Conservation (phyloP, 2,888 invertebrate genomes). For the Hirtodrosophila duncani region DNA sequence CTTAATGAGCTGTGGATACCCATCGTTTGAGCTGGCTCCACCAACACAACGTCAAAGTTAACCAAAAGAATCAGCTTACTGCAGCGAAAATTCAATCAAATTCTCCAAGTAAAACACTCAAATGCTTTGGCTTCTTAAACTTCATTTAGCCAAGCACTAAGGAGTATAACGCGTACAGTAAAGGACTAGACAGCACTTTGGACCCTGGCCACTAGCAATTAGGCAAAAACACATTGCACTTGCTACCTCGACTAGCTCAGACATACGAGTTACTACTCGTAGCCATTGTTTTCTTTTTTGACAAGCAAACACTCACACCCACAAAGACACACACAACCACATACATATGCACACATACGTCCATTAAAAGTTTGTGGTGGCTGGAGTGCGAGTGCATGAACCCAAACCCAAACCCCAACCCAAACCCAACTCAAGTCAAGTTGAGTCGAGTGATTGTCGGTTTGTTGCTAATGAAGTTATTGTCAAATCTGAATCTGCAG, state of each 20-base stretch:
- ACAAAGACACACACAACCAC: conserved; percentile 22
- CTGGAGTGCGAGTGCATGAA: conserved; percentile 1
- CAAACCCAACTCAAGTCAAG: conserved; percentile 3
- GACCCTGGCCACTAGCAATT: conserved; percentile 43
- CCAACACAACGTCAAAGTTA: too few relatives aligned
- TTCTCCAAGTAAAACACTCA: too few relatives aligned
- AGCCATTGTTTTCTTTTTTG: neutral
- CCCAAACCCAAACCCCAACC: too few relatives aligned
- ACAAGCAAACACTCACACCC: conserved; percentile 4
- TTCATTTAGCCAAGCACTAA: too few relatives aligned
- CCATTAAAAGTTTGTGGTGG: conserved; percentile 42
- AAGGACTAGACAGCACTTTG: conserved; percentile 1
- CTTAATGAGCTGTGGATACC: too few relatives aligned
- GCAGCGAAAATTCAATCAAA: too few relatives aligned
- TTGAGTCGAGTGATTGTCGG: conserved; percentile 39
- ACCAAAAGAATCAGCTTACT: too few relatives aligned
- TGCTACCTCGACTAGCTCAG: too few relatives aligned
- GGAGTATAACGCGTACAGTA: too few relatives aligned
- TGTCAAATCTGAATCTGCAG: conserved; percentile 19
- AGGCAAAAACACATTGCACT: conserved; percentile 50
- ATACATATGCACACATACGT: conserved; percentile 20
- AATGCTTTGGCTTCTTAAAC: too few relatives aligned
- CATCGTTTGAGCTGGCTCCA: too few relatives aligned
- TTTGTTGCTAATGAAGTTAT: conserved; percentile 55
- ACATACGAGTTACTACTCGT: neutral